Evolutionary conservation across 2,113 vertebrate genomes (phyloP).

Genomic region (Apus apus): DNA sequence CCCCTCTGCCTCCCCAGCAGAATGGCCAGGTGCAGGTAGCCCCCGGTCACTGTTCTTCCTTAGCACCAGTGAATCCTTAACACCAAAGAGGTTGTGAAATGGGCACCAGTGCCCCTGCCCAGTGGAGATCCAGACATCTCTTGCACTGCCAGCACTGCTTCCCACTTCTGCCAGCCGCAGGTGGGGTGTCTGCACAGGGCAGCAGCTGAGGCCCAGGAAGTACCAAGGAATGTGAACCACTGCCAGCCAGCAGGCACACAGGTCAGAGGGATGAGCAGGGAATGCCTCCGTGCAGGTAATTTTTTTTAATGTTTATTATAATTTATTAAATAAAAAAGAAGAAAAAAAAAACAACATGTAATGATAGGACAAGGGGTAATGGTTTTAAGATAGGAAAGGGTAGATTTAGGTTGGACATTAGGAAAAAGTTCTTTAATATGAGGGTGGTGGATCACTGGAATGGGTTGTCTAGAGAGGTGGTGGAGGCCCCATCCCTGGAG

Average conservation of each 20-base stretch:
- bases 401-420: no score
- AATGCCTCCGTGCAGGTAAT: neutral
- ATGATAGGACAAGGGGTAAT: no score
- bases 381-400: no score
- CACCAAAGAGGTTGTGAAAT: neutral
- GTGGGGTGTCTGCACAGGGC: neutral
- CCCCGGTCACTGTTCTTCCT: rapidly evolving
- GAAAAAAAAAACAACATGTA: no score
- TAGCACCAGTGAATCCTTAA: neutral
- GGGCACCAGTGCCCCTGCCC: neutral
- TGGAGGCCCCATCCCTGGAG: no score
- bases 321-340: no score
- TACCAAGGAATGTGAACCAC: neutral
- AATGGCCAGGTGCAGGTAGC: neutral
- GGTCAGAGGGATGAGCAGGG: neutral
- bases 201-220: neutral
- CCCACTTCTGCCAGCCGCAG: neutral
- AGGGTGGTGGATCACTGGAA: no score
- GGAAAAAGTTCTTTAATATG: no score
- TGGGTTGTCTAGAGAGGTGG: no score
- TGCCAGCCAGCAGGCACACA: neutral
- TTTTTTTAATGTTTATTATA: no score
- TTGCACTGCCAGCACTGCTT: neutral
- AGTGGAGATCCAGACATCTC: neutral
- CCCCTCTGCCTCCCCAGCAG: neutral